phyloP scores from a whole-genome alignment of 2,113 vertebrate species.

The Ciconia maguari region DNA sequence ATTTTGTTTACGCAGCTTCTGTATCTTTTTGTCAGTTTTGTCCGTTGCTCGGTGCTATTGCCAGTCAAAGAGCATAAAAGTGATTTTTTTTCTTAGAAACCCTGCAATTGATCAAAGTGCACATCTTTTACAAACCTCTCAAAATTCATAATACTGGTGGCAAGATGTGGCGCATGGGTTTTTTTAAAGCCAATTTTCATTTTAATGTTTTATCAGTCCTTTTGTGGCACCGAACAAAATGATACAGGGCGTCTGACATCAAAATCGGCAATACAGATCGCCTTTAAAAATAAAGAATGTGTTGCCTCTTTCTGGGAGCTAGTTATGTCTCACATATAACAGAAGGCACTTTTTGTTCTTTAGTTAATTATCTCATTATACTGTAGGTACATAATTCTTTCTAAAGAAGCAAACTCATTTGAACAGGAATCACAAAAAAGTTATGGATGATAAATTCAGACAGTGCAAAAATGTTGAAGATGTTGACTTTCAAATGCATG shows the following conservation, averaged over 20 bases:
- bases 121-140: conserved; percentile 43
- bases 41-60: conserved; percentile 32
- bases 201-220: conserved; percentile 54
- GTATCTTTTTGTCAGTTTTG: conserved; percentile 37
- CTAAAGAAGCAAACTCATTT: conserved; percentile 61
- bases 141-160: conserved; percentile 58
- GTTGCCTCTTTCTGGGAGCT: conserved; percentile 52
- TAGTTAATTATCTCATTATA: conserved; percentile 77
- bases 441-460: conserved; percentile 67
- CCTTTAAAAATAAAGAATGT: conserved; percentile 60
- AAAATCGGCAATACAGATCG: conserved; percentile 57
- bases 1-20: conserved; percentile 54
- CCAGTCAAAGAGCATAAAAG: conserved; percentile 44
- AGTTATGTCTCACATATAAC: conserved; percentile 58
- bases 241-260: conserved; percentile 46
- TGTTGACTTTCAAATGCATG: conserved; percentile 60
- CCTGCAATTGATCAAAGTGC: conserved; percentile 45
- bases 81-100: conserved; percentile 54
- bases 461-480: conserved; percentile 62
- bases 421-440: conserved; percentile 68
- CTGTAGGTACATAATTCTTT: conserved; percentile 74
- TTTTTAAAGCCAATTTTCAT: conserved; percentile 55
- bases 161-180: not conserved
- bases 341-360: conserved; percentile 77
- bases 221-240: conserved; percentile 53